phyloP scores from a whole-genome alignment of 2,113 vertebrate species.

The human region GRCh38 chr3:88486001-88486500 shows the following conservation, averaged over 20 bases:
- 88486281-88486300: not conserved
- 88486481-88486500: not conserved
- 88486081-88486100: not conserved
- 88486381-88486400: not conserved
- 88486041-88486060: not conserved
- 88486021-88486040: not conserved
- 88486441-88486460: not conserved
- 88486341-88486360: not conserved
- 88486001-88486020: not conserved
- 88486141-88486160: not conserved
- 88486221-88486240: not conserved
- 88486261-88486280: not conserved
- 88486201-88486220: not conserved
- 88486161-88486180: not conserved
- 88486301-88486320: not conserved
- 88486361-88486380: not conserved
- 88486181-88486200: not conserved
- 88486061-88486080: not conserved
- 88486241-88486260: not conserved
- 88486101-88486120: not conserved
- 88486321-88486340: not conserved
- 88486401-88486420: not conserved
- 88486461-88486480: not conserved
- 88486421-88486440: not conserved
- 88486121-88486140: not conserved